Base-by-base conservation (phyloP, 2,888 invertebrate genomes). In the Mellilla xanthometata region DNA sequence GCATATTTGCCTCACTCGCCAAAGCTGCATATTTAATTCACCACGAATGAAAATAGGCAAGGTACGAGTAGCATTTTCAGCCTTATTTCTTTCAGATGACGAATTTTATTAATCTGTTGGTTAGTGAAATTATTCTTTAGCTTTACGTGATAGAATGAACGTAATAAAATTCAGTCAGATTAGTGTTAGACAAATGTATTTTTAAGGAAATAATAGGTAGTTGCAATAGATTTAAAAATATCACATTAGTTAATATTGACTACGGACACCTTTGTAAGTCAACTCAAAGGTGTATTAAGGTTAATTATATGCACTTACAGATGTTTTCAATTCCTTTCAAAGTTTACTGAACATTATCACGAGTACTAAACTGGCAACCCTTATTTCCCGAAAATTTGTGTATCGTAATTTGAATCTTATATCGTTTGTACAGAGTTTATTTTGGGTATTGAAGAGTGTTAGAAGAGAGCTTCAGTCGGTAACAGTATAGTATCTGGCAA, bases 281-380 rank as follows among this genome's bases (percentile, higher is more conserved):
- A 36, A 30, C 39, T 9, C 23, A 32, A 44, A 30, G 23, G 31
- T 22, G 23, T 30, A 29, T 23, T 27, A 23, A 27, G 15, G 38
- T 39, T 47, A 27, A 51, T 44, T 49, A 43, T 44, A 40, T 39
- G 29, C 41, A 33, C 12, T 19, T 31, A 36, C 36, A 32, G 24
- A 24, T 13, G 32, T 34, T 34, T 42, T 39, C 42, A 26, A 41
- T 42, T 48, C 24, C 19, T 38, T 26, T 22, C 12, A 15, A 13
- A 33, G 22, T 29, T 48, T 34, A 34, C 26, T 30, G 12, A 15
- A 29, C 33, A 39, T 48, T 48, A 48, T 39, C 29, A 19, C 33
- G 33, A 41, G 38, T 41, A 26, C 30, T 28, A 60, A 58, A 60
- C 61, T 55, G 48, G 43, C 68, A 61, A 57, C 46, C 31, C 47